These are phyloP conservation scores for Alaudala cheleensis DNA, from an alignment of 2,113 vertebrate species.

Conservation along the genomic window DNA sequence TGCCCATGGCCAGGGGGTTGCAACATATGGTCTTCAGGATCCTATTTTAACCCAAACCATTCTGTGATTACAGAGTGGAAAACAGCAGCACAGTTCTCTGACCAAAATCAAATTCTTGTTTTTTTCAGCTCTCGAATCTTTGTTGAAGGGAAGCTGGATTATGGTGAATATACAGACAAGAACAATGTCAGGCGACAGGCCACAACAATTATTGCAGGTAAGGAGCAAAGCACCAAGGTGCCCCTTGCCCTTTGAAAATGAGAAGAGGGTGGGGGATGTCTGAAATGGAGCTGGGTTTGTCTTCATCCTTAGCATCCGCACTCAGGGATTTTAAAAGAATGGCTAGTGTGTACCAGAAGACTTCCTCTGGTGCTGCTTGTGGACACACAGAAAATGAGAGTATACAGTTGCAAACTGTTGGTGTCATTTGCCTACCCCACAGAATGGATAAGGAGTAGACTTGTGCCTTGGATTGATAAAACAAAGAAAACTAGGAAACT, in stretches of 20 bases:
- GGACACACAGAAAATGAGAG: neutral
- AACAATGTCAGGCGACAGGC: conserved; percentile 93
- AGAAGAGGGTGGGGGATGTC: neutral
- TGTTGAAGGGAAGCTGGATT: conserved; percentile 95
- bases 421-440: neutral
- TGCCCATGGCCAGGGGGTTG: accelerated
- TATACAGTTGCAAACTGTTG: neutral
- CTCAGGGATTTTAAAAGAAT: neutral
- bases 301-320: neutral
- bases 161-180: conserved; percentile 95
- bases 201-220: conserved; percentile 96
- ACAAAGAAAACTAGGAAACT: neutral
- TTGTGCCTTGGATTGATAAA: neutral
- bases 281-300: neutral
- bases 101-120: neutral
- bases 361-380: neutral
- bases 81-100: neutral
- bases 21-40: neutral
- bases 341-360: neutral
- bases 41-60: neutral
- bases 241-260: neutral
- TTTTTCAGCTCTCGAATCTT: conserved; percentile 82
- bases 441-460: neutral
- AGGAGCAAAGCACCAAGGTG: neutral
- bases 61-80: neutral